Evolutionary conservation across 2,797 vertebrate genomes (phyloP), one percentile per base, ranked within the genome.

Genomic region (Crenichthys baileyi): DNA sequence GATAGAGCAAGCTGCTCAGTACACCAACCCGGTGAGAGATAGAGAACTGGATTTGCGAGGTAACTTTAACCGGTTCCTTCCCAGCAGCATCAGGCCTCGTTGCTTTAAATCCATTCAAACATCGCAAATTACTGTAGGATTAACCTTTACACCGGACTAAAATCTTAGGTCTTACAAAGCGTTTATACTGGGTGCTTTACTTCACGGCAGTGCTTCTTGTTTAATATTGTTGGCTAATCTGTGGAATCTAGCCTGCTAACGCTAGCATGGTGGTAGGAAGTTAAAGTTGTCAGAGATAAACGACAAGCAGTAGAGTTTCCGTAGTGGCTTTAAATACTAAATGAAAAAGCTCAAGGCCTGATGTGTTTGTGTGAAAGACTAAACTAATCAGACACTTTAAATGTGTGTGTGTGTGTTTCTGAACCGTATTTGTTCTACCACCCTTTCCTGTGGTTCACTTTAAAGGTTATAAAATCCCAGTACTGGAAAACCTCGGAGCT

Each of bases 381-480:
- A 24, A 24, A 41, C 11, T 41, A 41, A 12, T 44, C 4, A 68
- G 9, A 22, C 22, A 41, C 20, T 67, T 65, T 18, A 31, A 29
- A 9, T 29, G 31, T 31, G 12, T 50, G 31, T 31, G 12, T 50
- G 48, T 50, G 48, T 50, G 3, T 50, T 20, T 55, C 41, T n/a
- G 67, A 1, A 7, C 63, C 31, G 39, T 5, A 5, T 39, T 31
- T 41, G 65, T 44, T 44, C 24, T 22, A 18, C 11, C 15, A 26
- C 53, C 16, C 16, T 6, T 73, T 46, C 24, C 22, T 75, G 3
- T 13, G 26, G 7, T 48, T 29, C 3, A 8, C 15, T 1, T 5
- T 11, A 5, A 77, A 99, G 98, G 97, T 58, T 99, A 99, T 86
- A 99, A 99, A 91, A 98, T 99, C 82, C 98, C 98, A 0, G 98